Base-by-base conservation (phyloP, 1,140 invertebrate species). In the Leptopilina boulardi region DNA sequence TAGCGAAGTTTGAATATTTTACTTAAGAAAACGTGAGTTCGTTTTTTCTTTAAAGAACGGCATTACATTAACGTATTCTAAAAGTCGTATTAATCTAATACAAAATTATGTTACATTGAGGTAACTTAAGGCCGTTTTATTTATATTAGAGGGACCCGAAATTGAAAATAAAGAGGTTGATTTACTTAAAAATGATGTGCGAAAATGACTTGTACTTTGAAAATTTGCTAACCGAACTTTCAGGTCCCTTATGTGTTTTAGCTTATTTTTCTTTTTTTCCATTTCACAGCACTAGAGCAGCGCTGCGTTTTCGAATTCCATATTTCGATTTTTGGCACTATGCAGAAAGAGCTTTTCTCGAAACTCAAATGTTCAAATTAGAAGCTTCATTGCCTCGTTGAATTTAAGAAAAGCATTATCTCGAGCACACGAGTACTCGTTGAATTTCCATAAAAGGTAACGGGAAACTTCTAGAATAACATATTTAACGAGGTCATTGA, bases 41-140 rank as follows among this genome's bases (percentile, higher is more conserved):
- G 21, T 51, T 18, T 59, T 59, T 59, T 59, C n/a, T 15, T 30
- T n/a, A 15, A 23, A 30, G 30, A 18, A 30, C 59, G 26, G 23
- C 13, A 23, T 23, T 66, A 66, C 26, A 66, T 66, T 66, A 66
- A 66, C 26, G 59, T 66, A 34, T 2, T 10, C 21, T 23, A 23
- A 11, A 30, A 66, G 10, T 66, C 26, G 59, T 23, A 66, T 34
- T 30, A 66, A 66, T 66, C 23, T 66, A 30, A 66, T 66, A 66
- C 13, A 30, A 23, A 30, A 66, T 30, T 66, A 13, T n/a, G 59
- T 66, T 66, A 66, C 15, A 8, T 66, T 66, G 26, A 66, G 59
- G 59, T 66, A 66, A 66, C 59, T 66, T 66, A 66, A 66, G 13
- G 59, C 59, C 26, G 23, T 66, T 66, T 66, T 66, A 30, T n/a